Percentiles rank a stretch among this genome's conserved stretches.
These are phyloP conservation scores for Zosterops lateralis DNA, from an alignment of 2,113 vertebrate genomes.

Conservation along the genomic window DNA sequence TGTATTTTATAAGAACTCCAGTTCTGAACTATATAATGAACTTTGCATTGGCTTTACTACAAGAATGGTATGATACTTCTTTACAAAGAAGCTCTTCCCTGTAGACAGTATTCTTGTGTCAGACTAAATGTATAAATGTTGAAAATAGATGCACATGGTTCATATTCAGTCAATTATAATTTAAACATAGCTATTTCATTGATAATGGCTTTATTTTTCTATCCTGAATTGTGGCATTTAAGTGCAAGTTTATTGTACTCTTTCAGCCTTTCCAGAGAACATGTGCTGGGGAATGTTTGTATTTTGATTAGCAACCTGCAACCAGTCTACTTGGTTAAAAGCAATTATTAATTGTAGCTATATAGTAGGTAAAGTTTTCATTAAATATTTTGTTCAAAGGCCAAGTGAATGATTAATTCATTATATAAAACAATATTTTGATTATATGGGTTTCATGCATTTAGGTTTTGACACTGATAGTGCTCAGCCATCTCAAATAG, in stretches of 20 bases:
- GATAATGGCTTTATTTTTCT: not conserved
- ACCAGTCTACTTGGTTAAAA: conserved; percentile 21
- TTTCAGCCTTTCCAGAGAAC: not conserved
- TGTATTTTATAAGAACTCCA: not conserved
- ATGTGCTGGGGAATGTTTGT: not conserved
- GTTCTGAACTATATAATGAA: not conserved
- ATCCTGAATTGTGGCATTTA: not conserved
- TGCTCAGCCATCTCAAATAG: not conserved
- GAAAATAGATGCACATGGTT: not conserved
- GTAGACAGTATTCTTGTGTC: not conserved
- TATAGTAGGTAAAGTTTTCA: not conserved
- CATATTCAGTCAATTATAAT: not conserved
- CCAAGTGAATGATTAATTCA: conserved; percentile 12
- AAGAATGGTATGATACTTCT: not conserved
- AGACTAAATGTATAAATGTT: not conserved
- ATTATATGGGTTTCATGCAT: not conserved
- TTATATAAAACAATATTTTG: conserved; percentile 29
- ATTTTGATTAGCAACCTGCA: not conserved
- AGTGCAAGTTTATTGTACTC: not conserved
- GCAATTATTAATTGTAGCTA: not conserved
- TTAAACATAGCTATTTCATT: not conserved
- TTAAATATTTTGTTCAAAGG: not conserved
- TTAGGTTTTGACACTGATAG: conserved; percentile 6
- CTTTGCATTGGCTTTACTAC: not conserved
- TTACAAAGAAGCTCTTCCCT: not conserved